Evolutionary conservation across 2,113 vertebrate genomes (phyloP), one percentile per base, ranked within the genome.

Genomic region (Ellobius talpinus): DNA sequence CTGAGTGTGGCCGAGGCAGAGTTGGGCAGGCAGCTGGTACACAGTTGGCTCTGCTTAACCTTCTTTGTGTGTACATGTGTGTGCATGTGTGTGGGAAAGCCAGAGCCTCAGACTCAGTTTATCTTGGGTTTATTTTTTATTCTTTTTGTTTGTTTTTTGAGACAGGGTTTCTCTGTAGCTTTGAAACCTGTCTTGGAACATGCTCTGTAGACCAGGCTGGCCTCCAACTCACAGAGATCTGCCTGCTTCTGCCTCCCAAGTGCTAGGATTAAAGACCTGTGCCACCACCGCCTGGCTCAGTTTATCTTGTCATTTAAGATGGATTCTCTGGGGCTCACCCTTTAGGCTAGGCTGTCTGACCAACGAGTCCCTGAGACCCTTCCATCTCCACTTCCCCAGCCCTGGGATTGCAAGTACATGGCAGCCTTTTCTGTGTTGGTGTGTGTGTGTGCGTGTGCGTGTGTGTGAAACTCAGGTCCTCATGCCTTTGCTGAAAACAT

Each of bases 21-120:
- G 33, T 45, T 19, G 7, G 14, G 77, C 3, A 50, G 2, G 13
- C 1, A 29, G 21, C 55, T 0, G 3, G 16, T 0, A 5, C 50
- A 1, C 23, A 13, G 55, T 17, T 1, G 10, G 19, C 16, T 1
- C 16, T 33, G 2, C 5, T 31, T 74, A 42, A 0, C 29, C 0
- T 52, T 33, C 24, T 47, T 42, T 42, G n/a, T 66, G 39, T 19
- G 26, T 85, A 4, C 39, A 7, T 47, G 42, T 10, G 65, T 33
- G 66, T 50, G 29, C 39, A 8, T 24, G 45, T 12, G 66, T 36
- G 66, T 68, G 42, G 47, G 85, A 36, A 87, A 47, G 33, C 21
- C 85, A 52, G 85, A 50, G 65, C 55, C 39, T n/a, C 65, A 24
- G 85, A 8, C 33, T 70, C 45, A 8, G 65, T 52, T 36, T 58